Conservation (phyloP, 2,888 invertebrate species). For the Drosophila stalkeri region DNA sequence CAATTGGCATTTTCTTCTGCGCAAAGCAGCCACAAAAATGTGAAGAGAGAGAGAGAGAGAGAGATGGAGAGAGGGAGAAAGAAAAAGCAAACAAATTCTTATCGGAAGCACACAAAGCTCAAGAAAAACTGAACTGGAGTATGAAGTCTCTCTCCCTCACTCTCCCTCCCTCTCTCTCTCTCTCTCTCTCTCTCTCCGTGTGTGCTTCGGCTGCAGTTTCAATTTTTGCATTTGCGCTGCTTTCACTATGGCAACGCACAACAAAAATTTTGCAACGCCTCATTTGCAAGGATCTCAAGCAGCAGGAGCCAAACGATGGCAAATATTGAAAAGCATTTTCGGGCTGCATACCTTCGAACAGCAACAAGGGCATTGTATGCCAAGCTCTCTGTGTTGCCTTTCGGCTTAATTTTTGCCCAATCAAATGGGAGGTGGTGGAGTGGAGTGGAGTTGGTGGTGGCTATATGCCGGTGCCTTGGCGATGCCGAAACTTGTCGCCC, state of each 20-base stretch:
- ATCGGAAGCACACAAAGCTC: conserved; percentile 63
- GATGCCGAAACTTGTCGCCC: conserved; percentile 27
- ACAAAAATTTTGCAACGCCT: conserved; percentile 63
- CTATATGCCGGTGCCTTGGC: not conserved
- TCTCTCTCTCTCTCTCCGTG: too few relatives aligned
- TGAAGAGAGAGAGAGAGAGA: conserved; percentile 28
- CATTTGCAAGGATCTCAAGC: conserved; percentile 67
- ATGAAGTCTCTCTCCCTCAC: not conserved
- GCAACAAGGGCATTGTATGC: conserved; percentile 22
- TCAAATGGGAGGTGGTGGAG: not conserved
- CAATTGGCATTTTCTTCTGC: conserved; percentile 74
- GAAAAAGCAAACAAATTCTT: conserved; percentile 76
- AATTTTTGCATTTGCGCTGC: conserved; percentile 47
- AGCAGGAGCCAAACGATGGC: conserved; percentile 28
- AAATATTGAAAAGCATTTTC: conserved; percentile 73
- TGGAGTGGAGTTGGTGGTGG: not conserved
- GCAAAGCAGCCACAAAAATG: conserved; percentile 72
- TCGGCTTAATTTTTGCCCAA: conserved; percentile 58
- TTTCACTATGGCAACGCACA: conserved; percentile 45
- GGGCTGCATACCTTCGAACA: conserved; percentile 55
- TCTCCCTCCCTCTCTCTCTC: not conserved
- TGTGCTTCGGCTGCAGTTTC: conserved; percentile 28
- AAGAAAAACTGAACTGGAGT: conserved; percentile 27
- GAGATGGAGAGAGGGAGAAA: not conserved
- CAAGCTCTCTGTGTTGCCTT: conserved; percentile 26